phyloP scores from a whole-genome alignment of 2,113 vertebrate genomes.

The Candoia aspera region DNA sequence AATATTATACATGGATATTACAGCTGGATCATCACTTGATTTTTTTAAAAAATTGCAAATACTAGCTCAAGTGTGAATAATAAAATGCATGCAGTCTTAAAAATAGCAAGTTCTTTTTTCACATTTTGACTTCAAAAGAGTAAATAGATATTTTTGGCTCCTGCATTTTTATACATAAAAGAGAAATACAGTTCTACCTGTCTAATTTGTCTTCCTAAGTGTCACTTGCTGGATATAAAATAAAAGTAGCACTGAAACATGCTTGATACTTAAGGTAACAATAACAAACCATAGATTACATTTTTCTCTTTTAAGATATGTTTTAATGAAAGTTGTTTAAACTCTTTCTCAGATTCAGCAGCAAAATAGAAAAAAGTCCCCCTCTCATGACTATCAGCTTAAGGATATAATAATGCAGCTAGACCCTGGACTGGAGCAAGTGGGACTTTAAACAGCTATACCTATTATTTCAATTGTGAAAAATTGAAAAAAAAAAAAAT shows the following conservation, averaged over 20 bases:
- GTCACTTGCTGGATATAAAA: constrained; percentile 34
- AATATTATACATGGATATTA: background rate
- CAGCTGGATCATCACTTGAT: background rate
- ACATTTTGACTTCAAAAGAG: constrained; percentile 11
- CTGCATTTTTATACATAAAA: constrained; percentile 17
- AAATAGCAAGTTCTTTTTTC: constrained; percentile 28
- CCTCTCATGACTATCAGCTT: too few relatives aligned
- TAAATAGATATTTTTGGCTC: constrained; percentile 4
- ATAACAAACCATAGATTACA: background rate
- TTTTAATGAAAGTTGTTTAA: background rate
- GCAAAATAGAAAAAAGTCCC: too few relatives aligned
- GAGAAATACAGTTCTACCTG: constrained; percentile 17
- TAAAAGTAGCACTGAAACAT: constrained; percentile 18
- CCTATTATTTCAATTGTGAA: too few relatives aligned
- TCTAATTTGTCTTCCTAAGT: constrained; percentile 39
- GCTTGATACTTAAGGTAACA: constrained; percentile 11
- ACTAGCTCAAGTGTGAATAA: constrained; percentile 15
- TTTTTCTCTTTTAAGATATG: background rate
- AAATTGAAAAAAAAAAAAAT: too few relatives aligned
- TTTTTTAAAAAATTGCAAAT: background rate
- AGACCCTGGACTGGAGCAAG: too few relatives aligned
- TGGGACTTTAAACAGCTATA: too few relatives aligned
- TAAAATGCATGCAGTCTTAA: constrained; percentile 31
- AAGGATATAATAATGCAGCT: too few relatives aligned
- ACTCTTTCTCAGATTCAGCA: background rate